Evolutionary conservation across 1,140 invertebrate species (phyloP).

Genomic region (Tenebrio molitor): DNA sequence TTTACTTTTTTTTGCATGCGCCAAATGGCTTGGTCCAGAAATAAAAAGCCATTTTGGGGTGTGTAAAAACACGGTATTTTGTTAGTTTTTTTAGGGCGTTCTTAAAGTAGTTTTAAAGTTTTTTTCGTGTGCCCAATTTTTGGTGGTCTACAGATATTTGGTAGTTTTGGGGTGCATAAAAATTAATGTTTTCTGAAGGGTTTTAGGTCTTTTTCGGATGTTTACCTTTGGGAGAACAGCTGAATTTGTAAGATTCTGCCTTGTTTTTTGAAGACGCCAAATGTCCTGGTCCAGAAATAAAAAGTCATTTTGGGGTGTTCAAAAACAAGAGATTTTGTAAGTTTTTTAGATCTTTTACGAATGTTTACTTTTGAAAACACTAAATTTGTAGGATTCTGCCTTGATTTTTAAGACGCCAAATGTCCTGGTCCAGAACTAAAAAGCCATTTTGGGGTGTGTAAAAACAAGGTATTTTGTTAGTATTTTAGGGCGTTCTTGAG

Average conservation of each 20-base stretch:
- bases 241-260: conserved; percentile 21
- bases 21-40: too few relatives aligned
- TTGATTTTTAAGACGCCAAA: conserved; percentile 29
- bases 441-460: conserved; percentile 15
- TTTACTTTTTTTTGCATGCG: too few relatives aligned
- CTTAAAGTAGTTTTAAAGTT: conserved; percentile 12
- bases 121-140: conserved; percentile 33
- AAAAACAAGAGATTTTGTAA: conserved; percentile 5
- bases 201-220: conserved; percentile 18
- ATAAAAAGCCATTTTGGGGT: too few relatives aligned
- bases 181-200: conserved; percentile 19
- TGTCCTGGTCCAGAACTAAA: conserved; percentile 25
- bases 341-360: conserved; percentile 5
- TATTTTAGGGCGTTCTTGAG: conserved; percentile 20
- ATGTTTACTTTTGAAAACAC: conserved; percentile 8
- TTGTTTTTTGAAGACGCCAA: conserved; percentile 23
- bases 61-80: too few relatives aligned
- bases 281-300: conserved; percentile 4
- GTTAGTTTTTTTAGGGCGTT: conserved; percentile 12
- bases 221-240: conserved; percentile 14
- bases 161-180: conserved; percentile 26
- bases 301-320: conserved; percentile 10
- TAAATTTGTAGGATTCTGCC: conserved; percentile 52
- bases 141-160: conserved; percentile 26
- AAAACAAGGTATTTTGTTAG: conserved; percentile 31